Conservation (phyloP, 2,797 vertebrate genomes). For the Tragelaphus eurycerus region DNA sequence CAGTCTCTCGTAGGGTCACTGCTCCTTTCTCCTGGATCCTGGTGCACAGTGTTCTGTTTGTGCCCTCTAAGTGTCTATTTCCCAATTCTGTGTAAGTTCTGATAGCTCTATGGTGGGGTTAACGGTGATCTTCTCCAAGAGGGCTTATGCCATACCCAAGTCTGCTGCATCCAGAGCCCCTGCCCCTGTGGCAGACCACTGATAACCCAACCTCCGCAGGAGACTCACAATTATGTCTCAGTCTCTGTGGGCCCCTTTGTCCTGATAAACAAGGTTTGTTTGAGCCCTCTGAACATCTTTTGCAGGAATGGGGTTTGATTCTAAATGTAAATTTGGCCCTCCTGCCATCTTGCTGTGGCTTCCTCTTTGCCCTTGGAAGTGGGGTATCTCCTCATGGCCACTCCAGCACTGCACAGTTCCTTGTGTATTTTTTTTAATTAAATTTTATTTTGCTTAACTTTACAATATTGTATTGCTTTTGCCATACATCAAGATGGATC, state of each 20-base stretch:
- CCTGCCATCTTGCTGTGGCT: too few species aligned
- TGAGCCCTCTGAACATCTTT: not conserved
- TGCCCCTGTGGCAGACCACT: too few species aligned
- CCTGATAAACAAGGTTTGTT: not conserved
- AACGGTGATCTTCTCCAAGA: rapidly evolving
- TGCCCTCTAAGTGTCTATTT: not conserved
- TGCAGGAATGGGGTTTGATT: too few species aligned
- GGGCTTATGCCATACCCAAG: not conserved
- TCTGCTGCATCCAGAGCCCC: too few species aligned
- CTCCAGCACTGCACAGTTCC: rapidly evolving
- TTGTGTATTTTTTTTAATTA: not conserved
- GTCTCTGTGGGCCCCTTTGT: too few species aligned
- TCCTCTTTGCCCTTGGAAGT: too few species aligned
- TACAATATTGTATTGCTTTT: too few species aligned
- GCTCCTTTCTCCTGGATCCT: not conserved
- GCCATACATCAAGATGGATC: too few species aligned
- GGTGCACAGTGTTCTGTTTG: not conserved
- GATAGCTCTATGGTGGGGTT: not conserved
- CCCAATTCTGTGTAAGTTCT: not conserved
- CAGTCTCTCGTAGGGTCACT: not conserved
- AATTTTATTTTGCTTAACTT: too few species aligned
- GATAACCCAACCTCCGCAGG: too few species aligned
- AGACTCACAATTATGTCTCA: too few species aligned
- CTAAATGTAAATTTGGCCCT: too few species aligned
- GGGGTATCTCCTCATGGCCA: not conserved